Conservation (phyloP, 2,888 invertebrate species). For the Acronicta psi region DNA sequence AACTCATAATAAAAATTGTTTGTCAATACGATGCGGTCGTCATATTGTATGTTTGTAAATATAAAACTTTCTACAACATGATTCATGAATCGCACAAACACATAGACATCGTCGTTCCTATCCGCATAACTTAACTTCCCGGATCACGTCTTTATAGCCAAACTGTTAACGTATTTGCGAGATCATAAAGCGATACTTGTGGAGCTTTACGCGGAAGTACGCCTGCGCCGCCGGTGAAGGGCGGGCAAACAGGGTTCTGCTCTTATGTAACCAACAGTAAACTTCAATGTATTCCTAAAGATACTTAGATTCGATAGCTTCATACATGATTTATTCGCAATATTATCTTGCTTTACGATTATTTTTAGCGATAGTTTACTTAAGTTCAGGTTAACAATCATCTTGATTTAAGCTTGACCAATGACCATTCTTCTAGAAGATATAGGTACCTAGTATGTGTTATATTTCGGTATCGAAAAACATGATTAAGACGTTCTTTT, state of each 20-base stretch:
- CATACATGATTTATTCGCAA: neutral
- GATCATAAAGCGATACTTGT: constrained; percentile 31
- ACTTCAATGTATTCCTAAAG: constrained; percentile 36
- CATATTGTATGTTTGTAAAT: constrained; percentile 3
- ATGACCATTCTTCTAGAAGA: neutral
- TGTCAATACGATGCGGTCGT: constrained; percentile 5
- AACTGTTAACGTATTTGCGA: constrained; percentile 26
- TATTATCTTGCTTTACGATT: neutral
- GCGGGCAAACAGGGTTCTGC: constrained; percentile 39
- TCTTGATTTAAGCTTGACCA: neutral
- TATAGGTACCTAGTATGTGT: too few species aligned
- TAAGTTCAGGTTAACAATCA: neutral
- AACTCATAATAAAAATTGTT: constrained; percentile 15
- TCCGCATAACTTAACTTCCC: constrained; percentile 23
- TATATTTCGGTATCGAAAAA: too few species aligned
- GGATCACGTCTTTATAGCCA: constrained; percentile 11
- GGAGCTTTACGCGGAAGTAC: constrained; percentile 46
- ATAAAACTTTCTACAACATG: constrained; percentile 36
- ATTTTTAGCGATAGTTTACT: too few species aligned
- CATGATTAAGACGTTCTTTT: too few species aligned
- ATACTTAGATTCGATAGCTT: constrained; percentile 10
- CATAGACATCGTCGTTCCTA: constrained; percentile 13
- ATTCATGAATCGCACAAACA: constrained; percentile 18
- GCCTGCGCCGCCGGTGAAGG: constrained; percentile 40
- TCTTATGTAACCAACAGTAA: constrained; percentile 40